Evolutionary conservation across 2,888 invertebrate genomes (phyloP), one percentile per base, ranked within the genome.

Genomic region (Abrostola tripartita): DNA sequence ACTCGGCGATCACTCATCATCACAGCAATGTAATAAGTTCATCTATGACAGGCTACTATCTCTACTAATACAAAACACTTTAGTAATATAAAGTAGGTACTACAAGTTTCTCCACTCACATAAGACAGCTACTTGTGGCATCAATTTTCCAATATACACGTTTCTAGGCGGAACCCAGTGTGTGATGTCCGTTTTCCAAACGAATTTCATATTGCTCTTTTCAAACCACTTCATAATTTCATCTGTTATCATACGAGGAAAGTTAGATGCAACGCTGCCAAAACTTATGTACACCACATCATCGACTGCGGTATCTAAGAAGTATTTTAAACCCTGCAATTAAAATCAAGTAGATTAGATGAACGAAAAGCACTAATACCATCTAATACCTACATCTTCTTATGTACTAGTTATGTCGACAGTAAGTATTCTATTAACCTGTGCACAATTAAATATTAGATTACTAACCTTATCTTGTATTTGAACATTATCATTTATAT

Each of bases 111-210:
- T 40, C 5, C 38, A 94, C 95, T 93, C 84, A 95, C 97, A 96
- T 49, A 97, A 90, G 70, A 97, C 95, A 77, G 97, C 96, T 58
- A 95, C 95, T 79, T 97, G 97, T 0, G 97, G 97, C 86, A 97
- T 86, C 97, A 97, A 97, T 68, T 96, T 95, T 75, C 92, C 92
- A 11, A 96, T 87, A 84, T 96, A 92, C 50, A 97, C 94, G 83
- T 97, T 97, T 10, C 92, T 85, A 0, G 96, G 95, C 76, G 96
- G 91, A 55, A 93, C 93, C 0, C 94, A 90, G 82, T 96, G 84
- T 0, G 94, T 92, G 0, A 96, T 96, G 82, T 97, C 96, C 95
- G 96, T 96, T 89, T 97, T 97, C 97, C 96, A 97, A 55, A 97
- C 88, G 6, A 97, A 95, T 58, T 95, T 95, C 79, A 96, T 95